These are phyloP conservation scores for Lithophane socia DNA, from an alignment of 2,888 invertebrate genomes.

Conservation along the genomic window DNA sequence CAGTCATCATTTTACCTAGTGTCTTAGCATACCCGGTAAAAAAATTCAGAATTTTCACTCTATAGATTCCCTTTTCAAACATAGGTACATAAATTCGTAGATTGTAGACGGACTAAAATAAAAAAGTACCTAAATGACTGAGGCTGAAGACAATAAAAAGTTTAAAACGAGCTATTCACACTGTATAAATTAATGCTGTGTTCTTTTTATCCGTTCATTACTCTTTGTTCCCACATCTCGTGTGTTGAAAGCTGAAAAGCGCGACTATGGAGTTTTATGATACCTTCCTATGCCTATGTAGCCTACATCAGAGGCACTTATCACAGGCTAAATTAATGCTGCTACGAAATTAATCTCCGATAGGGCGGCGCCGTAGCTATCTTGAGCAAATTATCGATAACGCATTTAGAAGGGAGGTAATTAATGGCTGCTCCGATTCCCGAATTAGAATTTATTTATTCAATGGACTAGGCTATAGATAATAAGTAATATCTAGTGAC, in stretches of 20 bases:
- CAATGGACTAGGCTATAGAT: background rate
- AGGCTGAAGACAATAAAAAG: conserved; percentile 9
- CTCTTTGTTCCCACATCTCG: conserved; percentile 26
- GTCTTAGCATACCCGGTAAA: background rate
- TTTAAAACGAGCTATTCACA: conserved; percentile 34
- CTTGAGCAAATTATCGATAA: conserved; percentile 21
- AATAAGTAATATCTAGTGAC: background rate
- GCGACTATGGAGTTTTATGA: background rate
- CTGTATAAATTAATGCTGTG: conserved; percentile 23
- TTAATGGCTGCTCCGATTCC: conserved; percentile 17
- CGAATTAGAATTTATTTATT: conserved; percentile 11
- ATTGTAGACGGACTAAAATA: background rate
- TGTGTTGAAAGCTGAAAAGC: conserved; percentile 10
- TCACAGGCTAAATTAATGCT: background rate
- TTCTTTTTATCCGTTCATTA: conserved; percentile 30
- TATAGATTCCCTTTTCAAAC: background rate
- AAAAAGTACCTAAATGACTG: conserved; percentile 24
- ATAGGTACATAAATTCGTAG: background rate
- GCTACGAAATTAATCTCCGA: conserved; percentile 23
- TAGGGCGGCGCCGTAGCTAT: conserved; percentile 1
- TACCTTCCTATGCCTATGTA: background rate
- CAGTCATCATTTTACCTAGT: background rate
- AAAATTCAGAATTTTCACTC: background rate
- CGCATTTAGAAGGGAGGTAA: conserved; percentile 25
- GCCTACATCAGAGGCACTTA: background rate